phyloP scores from a whole-genome alignment of 2,888 invertebrate species.

The Incurvaria masculella region DNA sequence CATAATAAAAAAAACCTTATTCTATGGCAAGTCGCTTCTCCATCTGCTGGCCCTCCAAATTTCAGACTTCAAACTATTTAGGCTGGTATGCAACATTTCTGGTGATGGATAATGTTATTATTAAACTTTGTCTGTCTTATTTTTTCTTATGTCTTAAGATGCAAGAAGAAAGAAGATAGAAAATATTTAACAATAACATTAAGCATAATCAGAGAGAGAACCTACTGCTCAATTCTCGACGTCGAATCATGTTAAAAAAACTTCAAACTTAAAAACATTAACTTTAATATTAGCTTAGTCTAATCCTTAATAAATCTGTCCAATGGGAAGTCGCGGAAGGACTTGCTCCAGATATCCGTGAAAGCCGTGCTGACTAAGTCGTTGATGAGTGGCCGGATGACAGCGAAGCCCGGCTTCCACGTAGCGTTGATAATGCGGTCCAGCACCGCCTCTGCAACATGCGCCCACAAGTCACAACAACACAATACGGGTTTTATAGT shows the following conservation, averaged over 20 bases:
- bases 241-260: no score
- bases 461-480: not conserved
- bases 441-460: conserved; percentile 63
- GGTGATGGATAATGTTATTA: no score
- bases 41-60: no score
- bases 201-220: no score
- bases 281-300: not conserved
- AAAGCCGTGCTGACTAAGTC: conserved; percentile 81
- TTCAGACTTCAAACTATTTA: no score
- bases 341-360: conserved; percentile 75
- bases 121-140: not conserved
- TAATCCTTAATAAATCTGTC: conserved; percentile 54
- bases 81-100: no score
- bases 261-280: not conserved
- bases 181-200: no score
- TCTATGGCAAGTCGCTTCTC: no score
- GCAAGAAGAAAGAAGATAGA: no score
- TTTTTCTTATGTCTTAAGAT: not conserved
- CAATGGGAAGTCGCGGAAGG: conserved; percentile 71
- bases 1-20: no score
- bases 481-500: not conserved
- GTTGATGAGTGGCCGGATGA: conserved; percentile 74
- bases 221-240: no score
- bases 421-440: conserved; percentile 76
- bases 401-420: conserved; percentile 77